phyloP scores from a whole-genome alignment of 2,113 vertebrate genomes.

The Circaetus cinerascens region DNA sequence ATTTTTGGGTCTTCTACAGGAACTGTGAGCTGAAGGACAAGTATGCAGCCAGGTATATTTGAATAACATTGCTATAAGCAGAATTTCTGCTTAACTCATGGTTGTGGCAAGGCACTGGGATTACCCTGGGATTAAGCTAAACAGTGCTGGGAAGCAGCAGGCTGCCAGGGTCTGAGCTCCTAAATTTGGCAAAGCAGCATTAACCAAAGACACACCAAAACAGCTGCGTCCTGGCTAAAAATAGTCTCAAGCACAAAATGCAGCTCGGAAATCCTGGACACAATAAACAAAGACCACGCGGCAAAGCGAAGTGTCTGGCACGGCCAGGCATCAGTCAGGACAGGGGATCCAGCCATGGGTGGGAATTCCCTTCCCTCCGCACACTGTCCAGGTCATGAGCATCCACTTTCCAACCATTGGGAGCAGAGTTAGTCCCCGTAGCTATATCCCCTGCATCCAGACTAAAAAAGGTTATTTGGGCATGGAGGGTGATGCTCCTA shows the following conservation, averaged over 20 bases:
- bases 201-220: not conserved
- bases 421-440: not conserved
- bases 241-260: not conserved
- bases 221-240: not conserved
- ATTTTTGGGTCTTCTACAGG: not conserved
- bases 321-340: not conserved
- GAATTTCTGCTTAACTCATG: not conserved
- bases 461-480: not conserved
- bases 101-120: not conserved
- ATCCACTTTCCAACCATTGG: not conserved
- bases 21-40: not conserved
- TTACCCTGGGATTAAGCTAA: not conserved
- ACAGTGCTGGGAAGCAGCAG: not conserved
- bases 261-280: not conserved
- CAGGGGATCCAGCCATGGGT: not conserved
- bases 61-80: not conserved
- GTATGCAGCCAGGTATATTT: not conserved
- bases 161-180: not conserved
- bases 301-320: not conserved
- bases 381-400: not conserved
- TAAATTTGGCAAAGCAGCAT: not conserved
- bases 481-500: not conserved
- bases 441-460: not conserved
- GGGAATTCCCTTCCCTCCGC: not conserved
- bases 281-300: not conserved